Evolutionary conservation across 1,140 invertebrate species (phyloP).

Genomic region (Probaryconus sp.): DNA sequence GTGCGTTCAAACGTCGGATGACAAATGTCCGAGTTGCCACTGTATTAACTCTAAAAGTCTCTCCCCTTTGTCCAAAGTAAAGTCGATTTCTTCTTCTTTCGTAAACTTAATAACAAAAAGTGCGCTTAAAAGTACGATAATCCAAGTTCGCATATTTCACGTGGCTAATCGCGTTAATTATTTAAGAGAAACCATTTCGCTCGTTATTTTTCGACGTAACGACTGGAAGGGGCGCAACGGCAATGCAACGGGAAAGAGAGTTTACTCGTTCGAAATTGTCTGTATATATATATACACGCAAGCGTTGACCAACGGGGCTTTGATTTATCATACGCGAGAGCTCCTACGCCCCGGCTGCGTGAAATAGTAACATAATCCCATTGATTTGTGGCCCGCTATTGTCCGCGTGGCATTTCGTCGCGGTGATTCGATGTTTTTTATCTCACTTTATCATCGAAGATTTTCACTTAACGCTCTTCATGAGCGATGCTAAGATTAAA

Average conservation of each 20-base stretch:
- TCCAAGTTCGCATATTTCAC: slow-evolving; percentile 9
- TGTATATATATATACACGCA: slow-evolving; percentile 13
- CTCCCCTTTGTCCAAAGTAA: no score
- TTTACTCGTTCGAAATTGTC: slow-evolving; percentile 27
- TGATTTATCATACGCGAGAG: slow-evolving; percentile 74
- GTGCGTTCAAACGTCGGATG: no score
- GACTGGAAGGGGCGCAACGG: neutral
- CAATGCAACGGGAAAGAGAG: slow-evolving; percentile 21
- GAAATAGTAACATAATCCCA: slow-evolving; percentile 77
- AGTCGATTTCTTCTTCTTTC: no score
- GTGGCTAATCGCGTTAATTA: slow-evolving; percentile 13
- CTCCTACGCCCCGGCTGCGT: slow-evolving; percentile 62
- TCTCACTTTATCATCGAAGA: slow-evolving; percentile 60
- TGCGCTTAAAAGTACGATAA: no score
- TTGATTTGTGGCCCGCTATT: slow-evolving; percentile 76
- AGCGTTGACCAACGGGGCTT: slow-evolving; percentile 66
- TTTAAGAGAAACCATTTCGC: slow-evolving; percentile 11
- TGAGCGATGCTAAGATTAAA: slow-evolving; percentile 53
- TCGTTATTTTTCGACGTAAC: slow-evolving; percentile 8
- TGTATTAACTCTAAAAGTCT: no score
- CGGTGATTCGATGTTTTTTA: slow-evolving; percentile 56
- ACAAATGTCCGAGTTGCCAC: no score
- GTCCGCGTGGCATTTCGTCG: slow-evolving; percentile 71
- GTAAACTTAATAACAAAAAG: no score
- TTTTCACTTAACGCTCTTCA: slow-evolving; percentile 59